Conservation (phyloP, 2,888 invertebrate genomes). For the Tholera decimalis region DNA sequence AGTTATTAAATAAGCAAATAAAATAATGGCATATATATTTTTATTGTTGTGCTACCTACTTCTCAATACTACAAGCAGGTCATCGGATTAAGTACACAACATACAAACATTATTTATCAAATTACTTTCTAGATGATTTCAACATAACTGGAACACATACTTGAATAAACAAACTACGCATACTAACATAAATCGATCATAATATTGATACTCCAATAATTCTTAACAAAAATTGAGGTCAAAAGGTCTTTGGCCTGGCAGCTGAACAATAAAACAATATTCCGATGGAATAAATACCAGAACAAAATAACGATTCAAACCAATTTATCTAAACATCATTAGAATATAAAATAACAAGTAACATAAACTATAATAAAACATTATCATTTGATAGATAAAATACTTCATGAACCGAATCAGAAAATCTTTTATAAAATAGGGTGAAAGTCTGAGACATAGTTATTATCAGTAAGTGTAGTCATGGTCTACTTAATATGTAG, state of each 20-base stretch:
- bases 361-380: slow-evolving; percentile 21
- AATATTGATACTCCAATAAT: slow-evolving; percentile 22
- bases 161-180: slow-evolving; percentile 13
- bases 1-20: too few relatives aligned
- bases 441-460: slow-evolving; percentile 12
- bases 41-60: not conserved
- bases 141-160: not conserved
- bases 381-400: slow-evolving; percentile 38
- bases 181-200: slow-evolving; percentile 9
- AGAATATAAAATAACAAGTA: slow-evolving; percentile 25
- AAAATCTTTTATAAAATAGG: slow-evolving; percentile 14
- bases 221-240: slow-evolving; percentile 28
- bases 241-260: slow-evolving; percentile 15
- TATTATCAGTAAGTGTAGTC: slow-evolving; percentile 23
- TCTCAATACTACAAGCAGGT: slow-evolving; percentile 7
- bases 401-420: slow-evolving; percentile 1
- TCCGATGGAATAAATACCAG: slow-evolving; percentile 16
- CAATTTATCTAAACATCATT: slow-evolving; percentile 27
- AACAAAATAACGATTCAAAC: slow-evolving; percentile 7
- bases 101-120: not conserved
- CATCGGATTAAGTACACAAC: slow-evolving; percentile 14
- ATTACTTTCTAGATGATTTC: not conserved
- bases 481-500: slow-evolving; percentile 14
- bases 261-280: slow-evolving; percentile 20
- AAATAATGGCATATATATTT: too few relatives aligned